Base-by-base conservation (phyloP, 2,888 invertebrate genomes). In the Drosophila kambysellisi region DNA sequence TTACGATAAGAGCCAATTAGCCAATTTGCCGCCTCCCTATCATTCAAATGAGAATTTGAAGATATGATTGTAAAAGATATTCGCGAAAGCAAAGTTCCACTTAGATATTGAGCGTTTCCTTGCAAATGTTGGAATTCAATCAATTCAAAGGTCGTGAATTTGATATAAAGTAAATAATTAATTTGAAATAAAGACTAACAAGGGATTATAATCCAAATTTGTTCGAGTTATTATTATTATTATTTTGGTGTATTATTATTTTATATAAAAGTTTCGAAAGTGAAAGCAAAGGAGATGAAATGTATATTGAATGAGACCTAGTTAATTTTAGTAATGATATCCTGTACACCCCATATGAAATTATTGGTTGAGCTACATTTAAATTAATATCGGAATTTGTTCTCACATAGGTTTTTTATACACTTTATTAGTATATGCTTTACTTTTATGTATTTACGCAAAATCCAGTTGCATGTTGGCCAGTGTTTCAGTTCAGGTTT, bases 401-500 rank as follows among this genome's bases (percentile, higher is more conserved):
- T 20, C 33, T 8, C n/a, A 32, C 17, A 43, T 39, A 5, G 37
- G 6, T 17, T 12, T 52, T 37, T 2, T 25, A 25, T 25, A 25
- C 25, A 29, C 7, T 4, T 12, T 64, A 33, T 5, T 0, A 11
- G 32, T 5, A 25, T 41, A 12, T n/a, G 17, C 8, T 35, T 12
- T 25, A 17, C 6, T 25, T 33, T 46, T 6, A 39, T 33, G 25
- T 39, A 48, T 56, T 41, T 56, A 5, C 33, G 29, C 62, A 6
- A 51, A 43, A 70, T 41, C 53, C 53, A 25, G 48, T 25, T 43
- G 33, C 37, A 33, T 11, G 32, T 20, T 48, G 29, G 12, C 29
- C 17, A 39, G 53, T 32, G 37, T 37, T 25, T 33, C n/a, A 3
- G 35, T 17, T 25, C 25, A 39, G 56, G 76, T 82, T 84, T 78